These are phyloP conservation scores for Drosophila falleni DNA, from an alignment of 2,888 invertebrate genomes.

Conservation along the genomic window DNA sequence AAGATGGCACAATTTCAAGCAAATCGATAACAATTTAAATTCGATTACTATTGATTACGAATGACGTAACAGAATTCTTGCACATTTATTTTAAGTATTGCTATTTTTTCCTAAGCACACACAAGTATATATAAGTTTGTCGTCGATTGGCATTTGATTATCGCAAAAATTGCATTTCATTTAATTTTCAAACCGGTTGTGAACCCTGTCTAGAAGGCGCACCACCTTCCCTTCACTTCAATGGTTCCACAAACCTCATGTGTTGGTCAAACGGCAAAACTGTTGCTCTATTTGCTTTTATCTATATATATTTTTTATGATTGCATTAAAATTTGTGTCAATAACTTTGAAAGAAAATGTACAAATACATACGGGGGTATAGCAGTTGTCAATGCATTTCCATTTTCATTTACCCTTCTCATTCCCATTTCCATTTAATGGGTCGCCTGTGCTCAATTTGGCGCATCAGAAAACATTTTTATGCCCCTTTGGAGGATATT, in stretches of 20 bases:
- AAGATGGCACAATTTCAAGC: neutral
- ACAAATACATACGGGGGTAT: neutral
- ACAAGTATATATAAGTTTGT: neutral
- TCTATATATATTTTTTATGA: conserved; percentile 18
- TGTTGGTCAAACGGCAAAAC: conserved; percentile 1
- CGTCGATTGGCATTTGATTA: conserved; percentile 21
- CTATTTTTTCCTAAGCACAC: neutral
- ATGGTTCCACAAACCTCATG: conserved; percentile 1
- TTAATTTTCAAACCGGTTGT: conserved; percentile 26
- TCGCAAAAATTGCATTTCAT: conserved; percentile 31
- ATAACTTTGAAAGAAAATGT: conserved; percentile 45
- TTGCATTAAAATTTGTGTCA: conserved; percentile 65
- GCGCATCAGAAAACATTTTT: conserved; percentile 30
- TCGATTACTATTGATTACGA: conserved; percentile 8
- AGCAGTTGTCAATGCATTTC: conserved; percentile 54
- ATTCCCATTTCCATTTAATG: conserved; percentile 50
- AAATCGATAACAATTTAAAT: conserved; percentile 3
- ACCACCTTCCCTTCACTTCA: neutral
- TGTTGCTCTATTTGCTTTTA: conserved; percentile 36
- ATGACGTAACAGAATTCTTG: conserved; percentile 1
- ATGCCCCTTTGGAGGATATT: conserved; percentile 31
- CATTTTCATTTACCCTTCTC: conserved; percentile 43
- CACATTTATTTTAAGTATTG: conserved; percentile 4
- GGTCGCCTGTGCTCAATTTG: conserved; percentile 21
- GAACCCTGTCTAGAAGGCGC: neutral